These are phyloP conservation scores for Delia radicum DNA, from an alignment of 1,140 invertebrate genomes.

Conservation along the genomic window DNA sequence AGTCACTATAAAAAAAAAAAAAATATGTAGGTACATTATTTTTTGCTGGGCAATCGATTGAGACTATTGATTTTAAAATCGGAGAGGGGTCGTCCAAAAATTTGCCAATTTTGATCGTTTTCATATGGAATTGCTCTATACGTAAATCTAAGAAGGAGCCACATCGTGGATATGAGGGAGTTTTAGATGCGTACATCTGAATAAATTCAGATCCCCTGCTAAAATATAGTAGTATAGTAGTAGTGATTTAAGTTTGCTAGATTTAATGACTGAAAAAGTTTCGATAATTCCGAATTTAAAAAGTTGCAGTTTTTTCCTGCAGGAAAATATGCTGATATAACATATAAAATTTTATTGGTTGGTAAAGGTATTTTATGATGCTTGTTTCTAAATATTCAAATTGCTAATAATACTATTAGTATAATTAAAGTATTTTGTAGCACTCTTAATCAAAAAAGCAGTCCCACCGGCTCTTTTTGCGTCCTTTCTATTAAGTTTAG, in stretches of 20 bases:
- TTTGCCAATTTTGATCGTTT: no score
- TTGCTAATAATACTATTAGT: not conserved
- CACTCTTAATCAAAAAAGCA: not conserved
- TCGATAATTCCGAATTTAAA: not conserved
- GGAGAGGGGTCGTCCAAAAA: no score
- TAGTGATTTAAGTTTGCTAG: not conserved
- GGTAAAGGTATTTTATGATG: not conserved
- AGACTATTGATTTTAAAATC: no score
- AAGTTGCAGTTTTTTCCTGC: not conserved
- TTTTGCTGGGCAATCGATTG: no score
- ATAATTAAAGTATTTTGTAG: not conserved
- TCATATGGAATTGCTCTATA: no score
- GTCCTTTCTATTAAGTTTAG: not conserved
- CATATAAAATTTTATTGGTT: not conserved
- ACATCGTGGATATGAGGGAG: not conserved
- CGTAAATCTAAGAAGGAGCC: not conserved
- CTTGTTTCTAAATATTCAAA: not conserved
- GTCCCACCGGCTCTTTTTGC: not conserved
- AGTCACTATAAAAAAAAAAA: no score
- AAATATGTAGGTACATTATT: no score
- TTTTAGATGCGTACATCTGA: not conserved
- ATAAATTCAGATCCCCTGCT: not conserved
- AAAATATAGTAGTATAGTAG: not conserved
- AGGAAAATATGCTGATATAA: constrained; percentile 7
- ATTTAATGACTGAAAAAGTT: not conserved